Evolutionary conservation across 2,113 vertebrate species (phyloP), one percentile per base, ranked within the genome.

Genomic region (Isurus oxyrinchus): DNA sequence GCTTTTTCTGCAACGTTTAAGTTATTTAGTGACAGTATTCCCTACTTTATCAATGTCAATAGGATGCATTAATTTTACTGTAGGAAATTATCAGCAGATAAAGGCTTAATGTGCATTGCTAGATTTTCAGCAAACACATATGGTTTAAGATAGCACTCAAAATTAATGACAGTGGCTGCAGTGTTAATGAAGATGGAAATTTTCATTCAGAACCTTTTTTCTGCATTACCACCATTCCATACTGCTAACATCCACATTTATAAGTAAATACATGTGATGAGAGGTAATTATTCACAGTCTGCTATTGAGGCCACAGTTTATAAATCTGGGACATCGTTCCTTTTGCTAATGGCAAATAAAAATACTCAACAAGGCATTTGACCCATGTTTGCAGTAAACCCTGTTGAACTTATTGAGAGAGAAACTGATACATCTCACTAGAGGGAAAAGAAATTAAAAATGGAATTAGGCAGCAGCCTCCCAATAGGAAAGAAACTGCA

Each of bases 21-120:
- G 95, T 96, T 96, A 97, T 97, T 97, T 97, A 96, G 97, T 96
- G 96, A 97, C 96, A 97, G 97, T 96, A 97, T 97, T 97, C 96
- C 96, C 97, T 97, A 97, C 97, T 98, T 98, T 97, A 97, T 98
- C 98, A 98, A 97, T 97, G 97, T 97, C 97, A 97, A 97, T 97
- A 97, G 97, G 97, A 97, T 96, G 97, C 97, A 96, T 97, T 97
- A 94, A 79, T 97, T 96, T 96, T 97, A 96, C 91, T 96, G 97
- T 97, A 97, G 97, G 97, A 97, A 97, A 97, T 97, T 97, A 97
- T 97, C 97, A 97, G 97, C 97, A 97, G 96, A 97, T 96, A 97
- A 97, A 97, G 97, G 97, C 96, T 97, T 96, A 97, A 86, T 1
- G 40, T 6, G 44, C 69, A 16, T 95, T 97, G 97, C 96, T 97